Base-by-base conservation (phyloP, 1,140 invertebrate species). In the Aphidius gifuensis region DNA sequence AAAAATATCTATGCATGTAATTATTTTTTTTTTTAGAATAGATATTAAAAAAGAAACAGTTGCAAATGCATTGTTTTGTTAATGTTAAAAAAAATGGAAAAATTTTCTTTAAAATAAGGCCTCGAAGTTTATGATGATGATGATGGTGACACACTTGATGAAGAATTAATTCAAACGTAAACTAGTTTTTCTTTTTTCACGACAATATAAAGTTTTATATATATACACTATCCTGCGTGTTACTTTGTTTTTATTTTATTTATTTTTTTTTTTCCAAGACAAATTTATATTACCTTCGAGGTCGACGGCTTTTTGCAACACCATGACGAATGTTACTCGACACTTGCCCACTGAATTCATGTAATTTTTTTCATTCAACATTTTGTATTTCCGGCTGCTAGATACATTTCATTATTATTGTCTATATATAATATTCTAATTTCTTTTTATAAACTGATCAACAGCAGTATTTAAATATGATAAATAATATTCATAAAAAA, bases 311-410 rank as follows among this genome's bases (percentile, higher is more conserved):
- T 68, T 71, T 66, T 71, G 68, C 59, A 42, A 60, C 64, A 73
- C 69, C 73, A 73, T 75, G 71, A 75, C 74, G 69, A 70, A 73
- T 72, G 72, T 72, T 70, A 68, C 61, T 58, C 67, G 67, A 70
- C 68, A 71, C 55, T 32, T 61, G 51, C 61, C 21, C 57, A 46
- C 21, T 44, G 8, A 21, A 39, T 55, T n/a, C 39, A 55, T 9
- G 47, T 32, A 32, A 32, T 32, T 32, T 32, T 23, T 32, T 32
- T 32, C 23, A 32, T 32, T 32, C 23, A 32, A 32, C 23, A 32
- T 32, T 32, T 1, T 32, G 23, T 32, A 32, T 32, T 32, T 32
- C 23, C 23, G 50, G 39, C 38, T 38, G 16, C 16, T 16, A 16
- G 46, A 38, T 59, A 16, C 58, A 49, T 49, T 48, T 47, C 11